Conservation (phyloP, 2,888 invertebrate genomes). For the Drosophila paranaensis region DNA sequence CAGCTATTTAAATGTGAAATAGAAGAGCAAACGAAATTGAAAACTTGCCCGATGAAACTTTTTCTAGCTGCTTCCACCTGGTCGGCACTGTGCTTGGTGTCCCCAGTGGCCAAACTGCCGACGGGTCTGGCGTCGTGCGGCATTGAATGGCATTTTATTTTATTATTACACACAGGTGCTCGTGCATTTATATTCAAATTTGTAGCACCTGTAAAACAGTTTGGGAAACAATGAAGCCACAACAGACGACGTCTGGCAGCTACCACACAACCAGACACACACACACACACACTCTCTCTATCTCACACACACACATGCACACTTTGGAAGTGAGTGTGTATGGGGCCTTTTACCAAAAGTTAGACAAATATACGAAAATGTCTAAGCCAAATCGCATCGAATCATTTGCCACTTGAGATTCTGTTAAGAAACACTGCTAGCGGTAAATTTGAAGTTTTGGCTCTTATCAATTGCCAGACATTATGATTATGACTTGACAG, state of each 20-base stretch:
- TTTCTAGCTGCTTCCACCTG: slow-evolving; percentile 24
- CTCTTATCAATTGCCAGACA: slow-evolving; percentile 62
- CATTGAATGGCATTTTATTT: slow-evolving; percentile 75
- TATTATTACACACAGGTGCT: slow-evolving; percentile 75
- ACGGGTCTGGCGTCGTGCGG: slow-evolving; percentile 51
- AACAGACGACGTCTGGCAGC: slow-evolving; percentile 49
- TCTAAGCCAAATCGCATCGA: slow-evolving; percentile 56
- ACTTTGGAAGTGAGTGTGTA: slow-evolving; percentile 21
- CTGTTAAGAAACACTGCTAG: slow-evolving; percentile 26
- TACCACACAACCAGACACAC: slow-evolving; percentile 11
- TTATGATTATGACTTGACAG: slow-evolving; percentile 52
- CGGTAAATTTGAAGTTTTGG: slow-evolving; percentile 59
- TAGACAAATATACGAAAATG: slow-evolving; percentile 60
- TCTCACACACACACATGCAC: background rate
- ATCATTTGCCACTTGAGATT: slow-evolving; percentile 67
- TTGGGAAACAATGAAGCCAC: slow-evolving; percentile 73
- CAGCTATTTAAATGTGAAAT: slow-evolving; percentile 26
- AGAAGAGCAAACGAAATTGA: slow-evolving; percentile 48
- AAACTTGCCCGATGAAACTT: slow-evolving; percentile 52
- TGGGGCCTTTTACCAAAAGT: slow-evolving; percentile 53
- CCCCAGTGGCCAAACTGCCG: slow-evolving; percentile 49
- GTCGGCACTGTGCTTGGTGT: slow-evolving; percentile 11
- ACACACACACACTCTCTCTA: background rate
- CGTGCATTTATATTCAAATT: slow-evolving; percentile 75
- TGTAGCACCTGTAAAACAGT: slow-evolving; percentile 78